Conservation (phyloP, 2,113 vertebrate genomes). For the Aspiorhynchus laticeps region DNA sequence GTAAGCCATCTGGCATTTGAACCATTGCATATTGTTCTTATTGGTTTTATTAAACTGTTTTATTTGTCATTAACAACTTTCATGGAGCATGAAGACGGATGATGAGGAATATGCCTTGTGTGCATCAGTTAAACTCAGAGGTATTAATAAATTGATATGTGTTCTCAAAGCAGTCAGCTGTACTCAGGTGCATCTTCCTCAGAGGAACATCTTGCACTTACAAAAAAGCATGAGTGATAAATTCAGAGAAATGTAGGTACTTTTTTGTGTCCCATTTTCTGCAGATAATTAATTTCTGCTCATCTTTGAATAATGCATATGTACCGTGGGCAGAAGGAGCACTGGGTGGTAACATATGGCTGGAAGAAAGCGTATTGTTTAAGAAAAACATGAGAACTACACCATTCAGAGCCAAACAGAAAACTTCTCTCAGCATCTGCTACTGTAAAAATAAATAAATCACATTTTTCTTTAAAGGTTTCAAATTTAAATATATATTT, state of each 20-base stretch:
- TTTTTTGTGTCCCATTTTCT: conserved; percentile 1
- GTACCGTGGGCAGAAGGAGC: conserved; percentile 20
- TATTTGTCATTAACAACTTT: neutral
- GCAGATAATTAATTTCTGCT: conserved; percentile 15
- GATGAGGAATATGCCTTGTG: neutral
- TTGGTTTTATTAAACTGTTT: conserved; percentile 6
- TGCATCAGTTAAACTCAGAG: conserved; percentile 7
- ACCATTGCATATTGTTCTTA: neutral
- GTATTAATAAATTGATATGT: neutral
- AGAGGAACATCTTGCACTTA: neutral
- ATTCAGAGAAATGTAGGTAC: neutral
- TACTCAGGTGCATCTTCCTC: neutral
- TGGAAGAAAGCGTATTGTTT: neutral
- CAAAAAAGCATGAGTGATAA: neutral
- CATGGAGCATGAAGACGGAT: neutral
- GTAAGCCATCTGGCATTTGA: neutral
- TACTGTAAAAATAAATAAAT: neutral
- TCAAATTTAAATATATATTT: no score
- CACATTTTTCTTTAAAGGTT: no score
- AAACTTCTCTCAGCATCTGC: neutral
- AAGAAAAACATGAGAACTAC: neutral
- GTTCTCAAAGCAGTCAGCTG: neutral
- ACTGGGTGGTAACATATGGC: neutral
- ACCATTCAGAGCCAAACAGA: neutral
- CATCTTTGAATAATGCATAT: conserved; percentile 11